Base-by-base conservation (phyloP, 2,888 invertebrate genomes). In the Diarsia brunnea region DNA sequence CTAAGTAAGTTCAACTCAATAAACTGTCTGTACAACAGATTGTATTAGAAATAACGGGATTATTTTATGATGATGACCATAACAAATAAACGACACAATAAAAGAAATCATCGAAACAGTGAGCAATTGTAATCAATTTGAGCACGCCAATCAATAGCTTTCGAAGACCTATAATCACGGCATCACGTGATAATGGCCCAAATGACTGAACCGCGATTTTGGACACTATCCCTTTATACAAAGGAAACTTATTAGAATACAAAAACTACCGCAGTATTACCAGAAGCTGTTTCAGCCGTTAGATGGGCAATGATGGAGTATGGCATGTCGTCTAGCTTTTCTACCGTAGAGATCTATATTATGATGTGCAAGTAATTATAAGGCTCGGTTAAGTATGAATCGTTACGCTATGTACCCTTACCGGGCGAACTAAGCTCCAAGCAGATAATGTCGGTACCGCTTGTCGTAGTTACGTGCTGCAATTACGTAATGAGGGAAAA, bases 301-400 rank as follows among this genome's bases (percentile, higher is more conserved):
- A 65, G 21, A 67, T 61, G 21, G 38, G 43, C 63, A 69, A 69
- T 65, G 75, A 69, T 85, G 51, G 51, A 27, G 72, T 31, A 66
- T 55, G 55, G 64, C 66, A 81, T 88, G 79, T 71, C 78, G 78
- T 86, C 75, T 78, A 27, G 31, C 55, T 53, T 80, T 67, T 81
- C 61, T 84, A 86, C 77, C 81, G 87, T 81, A 81, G 73, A 79
- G 86, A 88, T 88, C 74, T 76, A 55, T 51, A 55, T 55, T 55
- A 53, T 31, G 84, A 86, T 88, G 83, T 75, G 75, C 72, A 65
- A 71, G 75, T 76, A 86, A 88, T 86, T 88, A 86, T 80, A 84
- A 76, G 69, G 67, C 75, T 75, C 61, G 55, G 70, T 63, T 63
- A 72, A 66, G 77, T 87, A 70, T 69, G 73, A 77, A 78, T 65